Base-by-base conservation (phyloP, 2,888 invertebrate genomes). In the Platycheirus albimanus region DNA sequence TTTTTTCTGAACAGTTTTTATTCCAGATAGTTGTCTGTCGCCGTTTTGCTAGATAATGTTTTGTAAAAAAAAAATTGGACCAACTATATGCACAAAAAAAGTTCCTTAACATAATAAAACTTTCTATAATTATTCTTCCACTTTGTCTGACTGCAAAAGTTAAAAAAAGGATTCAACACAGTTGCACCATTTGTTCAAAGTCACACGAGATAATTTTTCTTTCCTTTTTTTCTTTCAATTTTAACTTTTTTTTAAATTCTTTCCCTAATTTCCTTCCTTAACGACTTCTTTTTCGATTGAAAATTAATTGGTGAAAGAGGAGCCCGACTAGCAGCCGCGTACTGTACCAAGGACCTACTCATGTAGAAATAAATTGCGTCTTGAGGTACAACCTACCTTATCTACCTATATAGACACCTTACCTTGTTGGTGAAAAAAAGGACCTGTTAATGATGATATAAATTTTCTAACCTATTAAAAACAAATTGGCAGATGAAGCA, bases 281-380 rank as follows among this genome's bases (percentile, higher is more conserved):
- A 61, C 49, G 74, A 74, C 58, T 67, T 56, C 52, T 33, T 54
- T 11, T 41, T 70, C 15, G 52, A 76, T 76, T 69, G 75, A 19
- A 76, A 76, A 69, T 76, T 76, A 76, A 76, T 76, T 76, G 67
- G 75, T 76, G 75, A 76, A 61, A 76, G 36, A 69, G 75, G 43
- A 74, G 47, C 52, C 1, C 30, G 13, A 51, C 15, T 19, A 24
- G 17, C 0, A 30, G 45, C 1, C 33, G 43, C 43, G 28, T 28
- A 43, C 24, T 58, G 43, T 24, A 41, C 43, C 38, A 41, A n/a
- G n/a, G n/a, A n/a, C 36, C 24, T 41, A 33, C 30, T 61, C 45
- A 30, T 45, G 61, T 61, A 19, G 45, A 61, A 61, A 61, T 30
- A 61, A 61, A 61, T 61, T 45, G 15, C 19, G 45, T 45, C 45